These are phyloP conservation scores for Lasioglossum oenotherae DNA, from an alignment of 2,888 invertebrate genomes.

Conservation along the genomic window DNA sequence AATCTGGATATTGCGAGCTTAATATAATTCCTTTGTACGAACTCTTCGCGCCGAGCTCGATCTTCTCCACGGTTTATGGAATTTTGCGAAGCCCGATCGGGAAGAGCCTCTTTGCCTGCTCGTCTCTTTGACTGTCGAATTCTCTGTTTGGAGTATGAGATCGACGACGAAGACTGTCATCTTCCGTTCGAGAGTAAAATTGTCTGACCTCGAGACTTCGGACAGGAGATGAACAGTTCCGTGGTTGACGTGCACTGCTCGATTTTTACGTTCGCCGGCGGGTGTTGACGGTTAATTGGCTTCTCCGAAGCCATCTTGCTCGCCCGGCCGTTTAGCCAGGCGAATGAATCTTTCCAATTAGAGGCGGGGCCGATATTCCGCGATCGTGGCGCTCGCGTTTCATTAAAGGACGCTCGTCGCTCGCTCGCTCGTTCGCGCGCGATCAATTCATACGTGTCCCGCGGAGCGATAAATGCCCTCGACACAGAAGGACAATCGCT, in stretches of 20 bases:
- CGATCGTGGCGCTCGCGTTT: slow-evolving; percentile 43
- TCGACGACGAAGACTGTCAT: too few relatives aligned
- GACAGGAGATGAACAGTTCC: not conserved
- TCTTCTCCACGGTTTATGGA: not conserved
- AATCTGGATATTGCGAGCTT: slow-evolving; percentile 69
- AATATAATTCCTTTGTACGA: slow-evolving; percentile 72
- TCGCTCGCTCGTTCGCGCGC: slow-evolving; percentile 28
- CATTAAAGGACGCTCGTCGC: slow-evolving; percentile 59
- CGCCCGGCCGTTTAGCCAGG: slow-evolving; percentile 16
- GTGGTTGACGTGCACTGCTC: not conserved
- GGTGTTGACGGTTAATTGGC: not conserved
- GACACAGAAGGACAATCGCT: slow-evolving; percentile 71
- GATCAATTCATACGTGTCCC: slow-evolving; percentile 62
- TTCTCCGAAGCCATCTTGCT: slow-evolving; percentile 1
- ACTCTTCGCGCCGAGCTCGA: slow-evolving; percentile 19
- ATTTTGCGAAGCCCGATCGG: not conserved
- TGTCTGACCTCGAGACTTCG: not conserved
- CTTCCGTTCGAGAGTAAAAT: too few relatives aligned
- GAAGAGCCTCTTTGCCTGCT: not conserved
- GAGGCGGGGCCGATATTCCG: slow-evolving; percentile 5
- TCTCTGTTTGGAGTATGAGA: not conserved
- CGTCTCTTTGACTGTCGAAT: not conserved
- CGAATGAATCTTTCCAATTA: slow-evolving; percentile 43
- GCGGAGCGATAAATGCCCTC: slow-evolving; percentile 69
- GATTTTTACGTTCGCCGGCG: not conserved